Percentiles rank a stretch among this genome's conserved stretches.
phyloP scores from a whole-genome alignment of 92 coral and sea anemone species.

The Zoanthus solanderi region DNA sequence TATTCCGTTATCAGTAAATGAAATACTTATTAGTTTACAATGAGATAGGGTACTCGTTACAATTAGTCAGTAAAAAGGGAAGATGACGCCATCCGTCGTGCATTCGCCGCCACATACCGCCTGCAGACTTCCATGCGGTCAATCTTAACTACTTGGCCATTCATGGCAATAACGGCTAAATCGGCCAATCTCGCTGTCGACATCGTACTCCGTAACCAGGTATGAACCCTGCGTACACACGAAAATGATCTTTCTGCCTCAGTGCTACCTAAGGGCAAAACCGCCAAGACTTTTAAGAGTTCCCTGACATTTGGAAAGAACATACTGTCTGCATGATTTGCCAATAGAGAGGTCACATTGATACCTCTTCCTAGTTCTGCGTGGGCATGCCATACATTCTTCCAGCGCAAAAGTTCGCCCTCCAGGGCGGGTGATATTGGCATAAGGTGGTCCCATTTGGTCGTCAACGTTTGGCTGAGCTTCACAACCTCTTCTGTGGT shows the following conservation, averaged over 20 bases:
- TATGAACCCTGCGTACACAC: constrained; percentile 30
- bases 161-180: constrained; percentile 26
- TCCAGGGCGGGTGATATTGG: constrained; percentile 20
- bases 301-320: constrained; percentile 26
- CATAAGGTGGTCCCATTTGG: constrained; percentile 21
- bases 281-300: constrained; percentile 26
- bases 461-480: not conserved
- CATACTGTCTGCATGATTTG: constrained; percentile 23
- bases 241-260: constrained; percentile 26
- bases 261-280: constrained; percentile 18
- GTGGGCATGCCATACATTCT: too few relatives aligned
- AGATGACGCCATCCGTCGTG: constrained; percentile 28
- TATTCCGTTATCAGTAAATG: constrained; percentile 30
- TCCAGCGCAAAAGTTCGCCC: constrained; percentile 10
- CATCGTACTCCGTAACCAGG: constrained; percentile 28
- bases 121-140: constrained; percentile 23
- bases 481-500: not conserved
- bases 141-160: constrained; percentile 30
- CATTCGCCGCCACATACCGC: constrained; percentile 7
- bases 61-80: constrained; percentile 26
- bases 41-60: constrained; percentile 29
- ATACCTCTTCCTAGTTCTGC: constrained; percentile 16
- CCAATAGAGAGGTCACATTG: constrained; percentile 28
- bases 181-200: constrained; percentile 23
- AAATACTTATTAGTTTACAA: constrained; percentile 18